Evolutionary conservation across 2,797 vertebrate genomes (phyloP), one percentile per base, ranked within the genome.

Genomic region (Thripadectes ignobilis): DNA sequence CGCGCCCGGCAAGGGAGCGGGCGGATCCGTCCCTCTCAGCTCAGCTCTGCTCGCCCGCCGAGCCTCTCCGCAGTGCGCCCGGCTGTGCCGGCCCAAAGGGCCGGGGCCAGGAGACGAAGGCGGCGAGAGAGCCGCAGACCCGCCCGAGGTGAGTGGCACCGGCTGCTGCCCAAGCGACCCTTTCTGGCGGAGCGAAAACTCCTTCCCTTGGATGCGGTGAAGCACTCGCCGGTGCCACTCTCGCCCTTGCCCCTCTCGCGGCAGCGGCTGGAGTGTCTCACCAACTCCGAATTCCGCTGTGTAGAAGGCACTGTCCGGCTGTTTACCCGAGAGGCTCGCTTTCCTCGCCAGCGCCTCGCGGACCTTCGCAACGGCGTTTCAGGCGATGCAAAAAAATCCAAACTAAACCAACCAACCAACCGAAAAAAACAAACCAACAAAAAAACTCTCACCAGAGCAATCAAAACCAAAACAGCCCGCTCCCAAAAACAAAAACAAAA

Each of bases 51-150:
- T 21, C 32, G 3, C 30, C 41, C 41, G 41, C 19, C 34, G 5
- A 57, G 4, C 18, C 2, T 20, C 23, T 61, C 54, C 7, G 32
- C 24, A 3, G n/a, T 20, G 18, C 18, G 6, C 14, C 20, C 10
- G 39, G 66, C 61, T 24, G 9, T 13, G 2, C 12, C 15, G 22
- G 5, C 24, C 7, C 30, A 29, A 43, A 12, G 15, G 30, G n/a
- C 34, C 19, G 10, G 8, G 20, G 24, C 10, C 15, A 11, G 46
- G 23, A 22, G 21, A 15, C 30, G 13, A 27, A 4, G 46, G 51
- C 41, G 14, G 0, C 6, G 7, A 54, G 38, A 10, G 55, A 32
- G 38, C 29, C 1, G 29, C 5, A 5, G 9, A 11, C 3, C 20
- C 27, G 7, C 13, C 9, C 45, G 6, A 16, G 12, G 68, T 18